Conservation (phyloP, 1,140 invertebrate genomes). For the Diorhabda sublineata region DNA sequence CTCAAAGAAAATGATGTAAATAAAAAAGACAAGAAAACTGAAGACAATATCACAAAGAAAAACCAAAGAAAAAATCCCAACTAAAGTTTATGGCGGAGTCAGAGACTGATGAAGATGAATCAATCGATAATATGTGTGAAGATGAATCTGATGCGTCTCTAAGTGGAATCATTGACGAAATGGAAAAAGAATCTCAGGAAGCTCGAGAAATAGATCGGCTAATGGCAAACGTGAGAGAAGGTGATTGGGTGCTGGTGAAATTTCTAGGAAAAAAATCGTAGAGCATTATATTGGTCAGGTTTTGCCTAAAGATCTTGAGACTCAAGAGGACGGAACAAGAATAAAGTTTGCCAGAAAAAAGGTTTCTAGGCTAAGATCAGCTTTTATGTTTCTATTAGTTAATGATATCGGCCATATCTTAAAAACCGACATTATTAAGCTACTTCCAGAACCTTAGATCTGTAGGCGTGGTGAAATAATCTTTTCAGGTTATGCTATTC, state of each 20-base stretch:
- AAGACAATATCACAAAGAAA: too few species aligned
- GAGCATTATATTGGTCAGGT: slow-evolving; percentile 15
- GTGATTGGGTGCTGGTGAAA: slow-evolving; percentile 10
- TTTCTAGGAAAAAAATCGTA: slow-evolving; percentile 10
- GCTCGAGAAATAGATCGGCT: too few species aligned
- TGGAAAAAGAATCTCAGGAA: too few species aligned
- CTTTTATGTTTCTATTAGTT: slow-evolving; percentile 7
- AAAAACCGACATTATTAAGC: slow-evolving; percentile 1
- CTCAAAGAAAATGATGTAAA: background rate
- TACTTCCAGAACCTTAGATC: slow-evolving; percentile 3
- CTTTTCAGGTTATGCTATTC: background rate
- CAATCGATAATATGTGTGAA: too few species aligned
- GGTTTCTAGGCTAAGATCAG: slow-evolving; percentile 4
- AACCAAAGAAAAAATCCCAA: too few species aligned
- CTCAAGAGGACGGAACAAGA: slow-evolving; percentile 1
- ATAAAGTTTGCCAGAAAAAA: slow-evolving; percentile 9
- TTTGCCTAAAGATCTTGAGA: slow-evolving; percentile 6
- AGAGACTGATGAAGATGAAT: too few species aligned
- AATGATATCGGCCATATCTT: slow-evolving; percentile 4
- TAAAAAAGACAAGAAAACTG: too few species aligned
- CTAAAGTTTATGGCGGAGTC: too few species aligned
- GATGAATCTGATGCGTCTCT: too few species aligned
- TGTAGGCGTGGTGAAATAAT: slow-evolving; percentile 4
- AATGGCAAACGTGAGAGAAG: background rate
- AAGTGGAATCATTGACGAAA: too few species aligned